Evolutionary conservation across 1,140 invertebrate species (phyloP), one percentile per base, ranked within the genome.

Genomic region (Drosophila athabasca): DNA sequence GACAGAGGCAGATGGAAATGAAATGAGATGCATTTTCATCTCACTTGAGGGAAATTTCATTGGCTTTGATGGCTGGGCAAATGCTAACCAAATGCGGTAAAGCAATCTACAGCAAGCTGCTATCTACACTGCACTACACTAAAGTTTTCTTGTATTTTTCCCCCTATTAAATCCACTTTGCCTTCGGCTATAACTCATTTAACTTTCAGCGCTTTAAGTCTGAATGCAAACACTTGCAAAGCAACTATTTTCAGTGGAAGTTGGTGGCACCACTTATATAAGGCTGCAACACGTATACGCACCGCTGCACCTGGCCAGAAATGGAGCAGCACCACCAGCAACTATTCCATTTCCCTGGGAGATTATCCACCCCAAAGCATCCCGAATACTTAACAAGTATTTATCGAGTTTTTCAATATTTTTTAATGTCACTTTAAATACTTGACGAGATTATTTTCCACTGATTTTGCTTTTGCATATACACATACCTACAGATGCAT

Each of bases 391-490:
- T 85, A 85, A 78, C 82, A 85, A 85, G 77, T 87, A 87, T 85
- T 85, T 85, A 85, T 87, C 82, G 82, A 82, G 82, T 85, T 85
- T 85, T 87, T 85, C 82, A 85, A 85, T 85, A 87, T 85, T 85
- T 39, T 85, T 87, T 85, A 85, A 85, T 87, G 82, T 85, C 78
- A 87, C 78, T 85, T 85, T 85, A 85, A 85, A 87, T 85, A 85
- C 82, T 85, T 87, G 75, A 88, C 64, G 74, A 82, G 82, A 87
- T 85, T 85, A 87, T 81, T 87, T 85, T 87, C 70, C 82, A 81
- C 69, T 59, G 78, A 87, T 87, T 85, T 85, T 87, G 62, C 69
- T 62, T 39, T 78, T 81, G 82, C 82, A 75, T 87, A 65, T 51
- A 70, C 31, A 44, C 29, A 48, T 19, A 49, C 9, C 9, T 13